Evolutionary conservation across 2,888 invertebrate species (phyloP), one percentile per base, ranked within the genome.

Genomic region (Nasonia oneida): DNA sequence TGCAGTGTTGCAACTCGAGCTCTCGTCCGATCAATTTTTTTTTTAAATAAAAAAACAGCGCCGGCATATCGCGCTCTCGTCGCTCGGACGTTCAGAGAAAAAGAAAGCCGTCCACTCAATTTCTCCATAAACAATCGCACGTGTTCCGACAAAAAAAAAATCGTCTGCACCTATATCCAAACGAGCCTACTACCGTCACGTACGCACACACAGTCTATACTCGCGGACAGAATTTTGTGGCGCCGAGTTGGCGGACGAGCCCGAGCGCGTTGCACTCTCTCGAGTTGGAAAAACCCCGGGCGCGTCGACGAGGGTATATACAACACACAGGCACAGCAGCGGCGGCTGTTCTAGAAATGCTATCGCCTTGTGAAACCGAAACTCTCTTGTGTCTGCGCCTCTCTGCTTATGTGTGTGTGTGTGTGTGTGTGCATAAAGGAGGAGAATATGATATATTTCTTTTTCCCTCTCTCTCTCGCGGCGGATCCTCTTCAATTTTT

Each of bases 241-340:
- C 81, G 81, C 74, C 81, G 42, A 12, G 76, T 39, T 70, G 76
- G 50, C 75, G 82, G n/a, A 23, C 14, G 53, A 53, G 33, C 15
- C 8, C 3, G 64, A 57, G 73, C 81, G 6, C 81, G 64, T 64
- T 81, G 75, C 61, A 74, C 74, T 75, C 74, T 61, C 75, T 50
- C 70, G 39, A 23, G 42, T n/a, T 70, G 80, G 80, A 71, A 81
- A 81, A 81, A 74, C 81, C 81, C 81, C 74, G 81, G 47, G 8
- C 70, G 80, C 61, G 61, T 61, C 61, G 14, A 77, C 15, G 37
- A 71, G 80, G 47, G 67, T 79, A 50, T 6, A 6, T 15, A 33
- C 18, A 53, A 29, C 4, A 33, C 15, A 14, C 14, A 29, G 29
- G 73, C 39, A n/a, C n/a, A 39, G 33, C 29, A 5, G 23, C 15